phyloP scores from a whole-genome alignment of 1,140 invertebrate species.

The Stegodyphus mimosarum region DNA sequence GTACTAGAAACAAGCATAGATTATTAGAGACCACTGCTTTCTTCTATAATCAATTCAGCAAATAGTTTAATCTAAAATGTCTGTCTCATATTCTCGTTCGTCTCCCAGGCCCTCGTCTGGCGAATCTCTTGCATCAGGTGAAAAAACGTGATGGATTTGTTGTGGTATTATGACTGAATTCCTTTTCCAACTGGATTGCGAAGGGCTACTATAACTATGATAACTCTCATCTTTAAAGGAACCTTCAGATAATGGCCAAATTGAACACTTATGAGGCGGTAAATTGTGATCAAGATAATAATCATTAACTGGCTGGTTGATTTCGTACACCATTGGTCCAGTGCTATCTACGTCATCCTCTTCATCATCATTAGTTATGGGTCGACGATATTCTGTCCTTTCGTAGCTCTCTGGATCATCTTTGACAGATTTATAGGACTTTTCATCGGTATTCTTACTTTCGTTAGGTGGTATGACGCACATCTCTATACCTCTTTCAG shows the following conservation, averaged over 20 bases:
- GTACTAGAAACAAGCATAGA: neutral
- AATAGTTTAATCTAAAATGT: constrained; percentile 60
- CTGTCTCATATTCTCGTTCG: constrained; percentile 64
- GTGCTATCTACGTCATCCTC: constrained; percentile 43
- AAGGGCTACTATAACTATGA: constrained; percentile 59
- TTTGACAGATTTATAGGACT: constrained; percentile 17
- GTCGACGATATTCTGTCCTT: constrained; percentile 44
- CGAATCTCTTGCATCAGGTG: constrained; percentile 63
- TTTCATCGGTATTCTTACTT: constrained; percentile 4
- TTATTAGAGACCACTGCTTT: neutral
- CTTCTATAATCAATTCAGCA: neutral
- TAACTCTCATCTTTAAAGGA: constrained; percentile 60
- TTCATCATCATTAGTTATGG: constrained; percentile 38
- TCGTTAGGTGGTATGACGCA: constrained; percentile 40
- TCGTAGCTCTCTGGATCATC: constrained; percentile 29
- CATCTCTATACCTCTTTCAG: constrained; percentile 50
- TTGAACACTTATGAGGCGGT: constrained; percentile 51
- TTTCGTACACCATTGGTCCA: constrained; percentile 51
- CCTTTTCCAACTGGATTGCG: constrained; percentile 57
- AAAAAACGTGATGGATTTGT: constrained; percentile 60
- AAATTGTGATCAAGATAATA: constrained; percentile 53
- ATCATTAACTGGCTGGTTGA: constrained; percentile 38
- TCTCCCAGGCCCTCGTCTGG: constrained; percentile 65
- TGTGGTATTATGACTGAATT: constrained; percentile 52
- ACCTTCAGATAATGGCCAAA: constrained; percentile 55